A percentile compares a stretch with the other conserved stretches of the same genome.
Evolutionary conservation across 1,140 invertebrate genomes (phyloP).

Genomic region (Glossosoma conforme): DNA sequence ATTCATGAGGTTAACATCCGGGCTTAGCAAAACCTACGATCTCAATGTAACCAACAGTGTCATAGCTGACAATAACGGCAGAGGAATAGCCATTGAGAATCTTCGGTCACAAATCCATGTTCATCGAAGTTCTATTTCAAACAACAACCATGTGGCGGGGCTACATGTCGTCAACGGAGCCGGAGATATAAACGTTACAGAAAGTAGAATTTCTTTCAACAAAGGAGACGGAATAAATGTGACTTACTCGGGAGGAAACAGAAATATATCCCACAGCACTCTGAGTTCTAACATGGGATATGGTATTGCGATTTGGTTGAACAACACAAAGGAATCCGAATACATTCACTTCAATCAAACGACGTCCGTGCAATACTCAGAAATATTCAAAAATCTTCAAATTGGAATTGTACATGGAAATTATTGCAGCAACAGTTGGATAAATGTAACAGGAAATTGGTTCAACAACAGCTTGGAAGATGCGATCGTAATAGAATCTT

Average conservation of each 20-base stretch:
- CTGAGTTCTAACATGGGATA: conserved; percentile 76
- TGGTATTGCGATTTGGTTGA: conserved; percentile 84
- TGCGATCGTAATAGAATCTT: conserved; percentile 72
- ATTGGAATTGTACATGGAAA: conserved; percentile 79
- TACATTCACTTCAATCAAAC: conserved; percentile 77
- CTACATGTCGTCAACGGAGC: conserved; percentile 80
- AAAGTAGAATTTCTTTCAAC: conserved; percentile 85
- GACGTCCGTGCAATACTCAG: conserved; percentile 80
- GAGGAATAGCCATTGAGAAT: conserved; percentile 84
- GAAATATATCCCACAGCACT: conserved; percentile 79
- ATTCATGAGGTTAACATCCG: conserved; percentile 71
- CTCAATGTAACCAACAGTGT: conserved; percentile 80
- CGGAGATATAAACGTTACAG: conserved; percentile 90
- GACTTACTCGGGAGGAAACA: conserved; percentile 83
- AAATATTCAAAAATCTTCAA: conserved; percentile 77
- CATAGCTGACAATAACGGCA: conserved; percentile 85
- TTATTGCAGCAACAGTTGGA: conserved; percentile 65
- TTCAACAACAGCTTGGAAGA: conserved; percentile 73
- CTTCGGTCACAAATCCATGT: conserved; percentile 75
- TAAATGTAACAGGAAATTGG: conserved; percentile 83
- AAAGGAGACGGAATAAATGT: conserved; percentile 88
- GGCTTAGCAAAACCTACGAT: conserved; percentile 77
- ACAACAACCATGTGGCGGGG: conserved; percentile 84
- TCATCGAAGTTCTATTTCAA: conserved; percentile 74
- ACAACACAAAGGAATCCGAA: conserved; percentile 78